Evolutionary conservation across 2,888 invertebrate species (phyloP).

Genomic region (Limnephilus lunatus): DNA sequence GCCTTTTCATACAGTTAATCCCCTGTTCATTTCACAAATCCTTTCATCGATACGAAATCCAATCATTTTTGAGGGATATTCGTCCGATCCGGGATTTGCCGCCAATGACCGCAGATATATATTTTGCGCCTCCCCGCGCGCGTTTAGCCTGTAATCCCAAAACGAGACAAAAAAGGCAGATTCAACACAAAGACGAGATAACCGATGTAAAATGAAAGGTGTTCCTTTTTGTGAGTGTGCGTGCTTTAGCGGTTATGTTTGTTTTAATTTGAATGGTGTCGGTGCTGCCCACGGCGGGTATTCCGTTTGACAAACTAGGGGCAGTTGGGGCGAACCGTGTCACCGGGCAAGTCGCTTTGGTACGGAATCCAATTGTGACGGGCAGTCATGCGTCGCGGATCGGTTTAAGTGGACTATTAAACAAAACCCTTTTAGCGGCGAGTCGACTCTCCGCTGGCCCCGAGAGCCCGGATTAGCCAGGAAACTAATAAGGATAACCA

Average conservation of each 20-base stretch:
- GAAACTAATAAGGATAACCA: constrained; percentile 48
- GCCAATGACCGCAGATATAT: constrained; percentile 55
- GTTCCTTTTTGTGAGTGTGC: neutral
- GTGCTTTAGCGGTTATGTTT: neutral
- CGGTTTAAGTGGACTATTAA: constrained; percentile 64
- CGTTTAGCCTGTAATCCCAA: neutral
- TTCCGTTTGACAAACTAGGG: constrained; percentile 47
- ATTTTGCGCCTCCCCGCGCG: neutral
- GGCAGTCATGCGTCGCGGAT: constrained; percentile 65
- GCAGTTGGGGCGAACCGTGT: constrained; percentile 36
- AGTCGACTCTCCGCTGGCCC: constrained; percentile 5
- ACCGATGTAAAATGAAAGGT: neutral
- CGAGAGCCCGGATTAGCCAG: constrained; percentile 48
- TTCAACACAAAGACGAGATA: neutral
- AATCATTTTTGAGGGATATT: constrained; percentile 65
- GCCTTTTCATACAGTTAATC: constrained; percentile 41
- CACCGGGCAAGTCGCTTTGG: constrained; percentile 42
- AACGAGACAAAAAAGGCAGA: constrained; percentile 6
- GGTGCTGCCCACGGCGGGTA: constrained; percentile 18
- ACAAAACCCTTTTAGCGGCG: constrained; percentile 60
- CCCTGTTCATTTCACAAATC: constrained; percentile 58
- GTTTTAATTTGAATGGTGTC: constrained; percentile 40
- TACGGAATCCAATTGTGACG: constrained; percentile 60
- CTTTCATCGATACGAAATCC: constrained; percentile 60
- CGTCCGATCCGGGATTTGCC: constrained; percentile 56